Evolutionary conservation across 37 sponge, comb jelly and placozoan genomes (phyloP).

Genomic region (Spongilla lacustris): DNA sequence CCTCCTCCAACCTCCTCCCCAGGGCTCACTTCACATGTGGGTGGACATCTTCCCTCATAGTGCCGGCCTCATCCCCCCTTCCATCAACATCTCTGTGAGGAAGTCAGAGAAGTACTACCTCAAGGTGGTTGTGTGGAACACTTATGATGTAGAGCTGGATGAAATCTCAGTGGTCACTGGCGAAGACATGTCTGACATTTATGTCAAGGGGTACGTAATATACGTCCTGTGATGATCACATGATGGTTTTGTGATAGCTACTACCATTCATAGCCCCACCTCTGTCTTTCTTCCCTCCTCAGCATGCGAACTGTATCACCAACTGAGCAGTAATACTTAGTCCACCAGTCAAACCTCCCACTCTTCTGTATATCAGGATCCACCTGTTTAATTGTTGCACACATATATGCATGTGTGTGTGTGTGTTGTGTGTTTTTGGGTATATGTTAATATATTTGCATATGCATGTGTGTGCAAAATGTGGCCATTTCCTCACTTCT

Average conservation of each 20-base stretch:
- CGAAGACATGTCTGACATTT: constrained; percentile 97
- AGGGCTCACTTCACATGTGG: constrained; percentile 97
- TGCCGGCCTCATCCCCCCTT: constrained; percentile 69
- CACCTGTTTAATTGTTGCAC: neutral
- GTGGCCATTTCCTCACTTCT: too few species aligned
- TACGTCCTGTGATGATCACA: too few species aligned
- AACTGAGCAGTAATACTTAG: neutral
- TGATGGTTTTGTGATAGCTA: too few species aligned
- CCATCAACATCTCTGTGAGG: constrained; percentile 86
- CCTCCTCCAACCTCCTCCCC: neutral
- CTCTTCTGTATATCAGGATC: neutral
- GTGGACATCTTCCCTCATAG: constrained; percentile 94
- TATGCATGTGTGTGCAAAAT: too few species aligned
- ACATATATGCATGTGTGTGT: neutral
- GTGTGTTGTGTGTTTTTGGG: neutral
- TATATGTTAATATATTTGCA: too few species aligned
- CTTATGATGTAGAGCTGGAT: constrained; percentile 86
- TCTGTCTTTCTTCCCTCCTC: too few species aligned
- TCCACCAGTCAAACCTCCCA: neutral
- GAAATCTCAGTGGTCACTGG: constrained; percentile 88
- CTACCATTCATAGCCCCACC: too few species aligned
- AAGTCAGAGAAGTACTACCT: constrained; percentile 85
- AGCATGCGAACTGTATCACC: neutral
- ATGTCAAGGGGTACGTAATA: constrained; percentile 92
- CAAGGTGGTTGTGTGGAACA: constrained; percentile 92